Base-by-base conservation (phyloP, 2,888 invertebrate genomes). In the Drosophila mettleri region DNA sequence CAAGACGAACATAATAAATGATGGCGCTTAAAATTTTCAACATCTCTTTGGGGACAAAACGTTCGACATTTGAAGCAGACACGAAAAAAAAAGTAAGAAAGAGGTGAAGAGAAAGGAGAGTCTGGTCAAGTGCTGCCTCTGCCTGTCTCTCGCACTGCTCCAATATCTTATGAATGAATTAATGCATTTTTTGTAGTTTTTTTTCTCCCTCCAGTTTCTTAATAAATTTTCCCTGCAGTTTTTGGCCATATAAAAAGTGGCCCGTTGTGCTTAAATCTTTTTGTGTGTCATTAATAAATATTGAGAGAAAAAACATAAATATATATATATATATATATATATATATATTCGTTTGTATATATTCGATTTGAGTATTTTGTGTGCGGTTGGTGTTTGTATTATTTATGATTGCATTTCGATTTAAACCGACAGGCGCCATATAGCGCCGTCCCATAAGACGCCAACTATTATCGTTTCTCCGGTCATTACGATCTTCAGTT, bases 11-110 rank as follows among this genome's bases (percentile, higher is more conserved):
- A 88, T 91, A 91, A 90, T 89, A 90, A 91, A 90, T 90, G 91
- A 90, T 91, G 90, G 90, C 90, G 90, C 91, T 90, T 91, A 89
- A 89, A 78, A 85, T 88, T 79, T 86, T 81, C 79, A 86, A 85
- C 85, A 88, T 83, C 87, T 83, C 71, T 81, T 76, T 80, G 78
- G 72, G 86, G 87, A 72, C 84, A 86, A 80, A 74, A 74, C 74
- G 86, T 74, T 86, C 71, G 66, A 69, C 62, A 62, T 83, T 82
- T 86, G 81, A 83, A 82, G 66, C 67, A 52, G 59, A 59, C 66
- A 52, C 64, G 55, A 69, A 78, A 69, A 63, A 59, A 41, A 46
- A 6, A 46, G 20, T 20, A 27, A 33, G 14, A 2, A 22, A 22
- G 49, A 31, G 34, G 41, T 31, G 31, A 53, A 48, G 22, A 39